Base-by-base conservation (phyloP, 2,888 invertebrate species). In the Apodemia hepburni region DNA sequence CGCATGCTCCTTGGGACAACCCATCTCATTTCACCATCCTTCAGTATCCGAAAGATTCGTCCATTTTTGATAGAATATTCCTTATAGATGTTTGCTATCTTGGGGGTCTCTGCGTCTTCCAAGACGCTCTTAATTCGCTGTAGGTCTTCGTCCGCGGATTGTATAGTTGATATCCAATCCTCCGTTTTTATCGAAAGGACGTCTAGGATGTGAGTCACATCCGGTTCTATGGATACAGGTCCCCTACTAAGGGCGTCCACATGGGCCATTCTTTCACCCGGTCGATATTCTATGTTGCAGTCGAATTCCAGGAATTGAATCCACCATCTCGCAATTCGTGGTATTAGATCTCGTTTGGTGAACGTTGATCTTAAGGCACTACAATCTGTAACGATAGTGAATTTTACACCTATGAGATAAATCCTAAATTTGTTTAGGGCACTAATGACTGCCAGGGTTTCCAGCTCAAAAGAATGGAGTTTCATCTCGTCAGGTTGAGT, bases 1-100 rank as follows among this genome's bases (percentile, higher is more conserved):
- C 70, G 63, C 5, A 66, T 68, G 0, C 61, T 64, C 62, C 70
- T 71, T n/a, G 74, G 73, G 6, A 75, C 70, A 58, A 71, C 61
- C 75, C 75, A 64, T 61, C 70, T 15, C 9, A 57, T 12, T n/a
- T 18, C 35, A 11, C 17, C 58, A 8, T 67, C 66, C 1, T 63
- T 61, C 11, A 69, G 7, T 1, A 68, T 27, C 8, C 69, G 51
- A 59, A 62, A 72, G 0, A 72, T 64, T 7, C 62, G 58, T 1
- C 65, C 67, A 60, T 70, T 67, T 49, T 66, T 68, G 2, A 71
- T 0, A 42, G 54, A 60, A 61, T 67, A 70, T 0, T 70, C 54
- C 45, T 67, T 68, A 17, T 38, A 27, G 6, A 64, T 62, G 3
- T 65, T 51, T 0, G 35, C 60, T 35, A 65, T 18, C 22, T 68